These are phyloP conservation scores for Prenolepis imparis DNA, from an alignment of 2,888 invertebrate genomes.

Conservation along the genomic window DNA sequence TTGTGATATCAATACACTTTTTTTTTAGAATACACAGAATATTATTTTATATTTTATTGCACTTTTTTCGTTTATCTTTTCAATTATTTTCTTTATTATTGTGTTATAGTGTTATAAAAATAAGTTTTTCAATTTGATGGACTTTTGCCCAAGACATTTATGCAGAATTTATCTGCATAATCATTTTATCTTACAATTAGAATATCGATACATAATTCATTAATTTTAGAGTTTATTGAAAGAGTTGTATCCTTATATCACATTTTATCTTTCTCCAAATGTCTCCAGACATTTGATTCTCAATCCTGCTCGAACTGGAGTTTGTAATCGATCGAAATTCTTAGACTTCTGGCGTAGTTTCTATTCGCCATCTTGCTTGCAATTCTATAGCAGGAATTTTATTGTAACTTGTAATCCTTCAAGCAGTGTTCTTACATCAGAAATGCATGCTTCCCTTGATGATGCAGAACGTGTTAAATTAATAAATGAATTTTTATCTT, in stretches of 20 bases:
- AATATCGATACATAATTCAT: neutral
- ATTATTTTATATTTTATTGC: neutral
- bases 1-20: neutral
- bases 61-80: neutral
- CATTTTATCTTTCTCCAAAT: neutral
- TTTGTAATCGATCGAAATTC: conserved; percentile 27
- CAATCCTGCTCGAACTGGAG: neutral
- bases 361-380: conserved; percentile 6
- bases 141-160: neutral
- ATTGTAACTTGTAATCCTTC: conserved; percentile 1
- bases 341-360: conserved; percentile 8
- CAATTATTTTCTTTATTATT: neutral
- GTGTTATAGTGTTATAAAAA: neutral
- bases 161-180: neutral
- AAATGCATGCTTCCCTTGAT: neutral
- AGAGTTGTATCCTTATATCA: neutral
- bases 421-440: neutral
- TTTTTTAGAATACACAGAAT: neutral
- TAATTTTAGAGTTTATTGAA: neutral
- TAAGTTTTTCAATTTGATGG: neutral
- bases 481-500: neutral
- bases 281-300: neutral
- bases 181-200: neutral
- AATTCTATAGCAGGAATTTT: neutral
- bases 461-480: neutral